phyloP scores from a whole-genome alignment of 2,888 invertebrate genomes.

The Mechanitis mazaeus region DNA sequence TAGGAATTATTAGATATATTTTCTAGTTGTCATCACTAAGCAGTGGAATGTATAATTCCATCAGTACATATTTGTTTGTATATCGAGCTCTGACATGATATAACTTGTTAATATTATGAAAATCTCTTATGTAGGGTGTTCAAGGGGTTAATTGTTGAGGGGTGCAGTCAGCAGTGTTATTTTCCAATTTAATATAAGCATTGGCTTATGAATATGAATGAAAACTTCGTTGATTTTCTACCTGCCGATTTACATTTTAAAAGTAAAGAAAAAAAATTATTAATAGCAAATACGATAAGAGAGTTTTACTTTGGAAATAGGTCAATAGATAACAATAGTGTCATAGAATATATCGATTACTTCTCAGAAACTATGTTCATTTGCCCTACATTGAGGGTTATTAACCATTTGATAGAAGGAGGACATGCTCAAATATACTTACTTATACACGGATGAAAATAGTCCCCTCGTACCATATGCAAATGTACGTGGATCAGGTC shows the following conservation, averaged over 20 bases:
- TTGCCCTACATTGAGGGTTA: conserved; percentile 35
- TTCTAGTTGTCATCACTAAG: too few relatives aligned
- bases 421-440: conserved; percentile 37
- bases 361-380: conserved; percentile 46
- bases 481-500: conserved; percentile 34
- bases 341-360: conserved; percentile 31
- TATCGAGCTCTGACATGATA: too few relatives aligned
- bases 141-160: too few relatives aligned
- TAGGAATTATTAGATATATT: too few relatives aligned
- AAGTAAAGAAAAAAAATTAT: conserved; percentile 36
- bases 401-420: conserved; percentile 28
- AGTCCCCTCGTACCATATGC: conserved; percentile 33
- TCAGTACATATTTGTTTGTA: too few relatives aligned
- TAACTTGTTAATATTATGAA: too few relatives aligned
- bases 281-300: conserved; percentile 31
- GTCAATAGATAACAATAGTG: conserved; percentile 27
- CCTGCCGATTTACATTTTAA: conserved; percentile 46
- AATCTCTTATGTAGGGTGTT: too few relatives aligned
- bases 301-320: conserved; percentile 38
- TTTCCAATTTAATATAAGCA: conserved; percentile 28
- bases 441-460: conserved; percentile 37
- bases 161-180: too few relatives aligned
- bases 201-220: conserved; percentile 41
- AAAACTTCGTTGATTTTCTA: conserved; percentile 45
- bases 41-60: too few relatives aligned